Base-by-base conservation (phyloP, 2,888 invertebrate genomes). In the Ganaspis brasiliensis region DNA sequence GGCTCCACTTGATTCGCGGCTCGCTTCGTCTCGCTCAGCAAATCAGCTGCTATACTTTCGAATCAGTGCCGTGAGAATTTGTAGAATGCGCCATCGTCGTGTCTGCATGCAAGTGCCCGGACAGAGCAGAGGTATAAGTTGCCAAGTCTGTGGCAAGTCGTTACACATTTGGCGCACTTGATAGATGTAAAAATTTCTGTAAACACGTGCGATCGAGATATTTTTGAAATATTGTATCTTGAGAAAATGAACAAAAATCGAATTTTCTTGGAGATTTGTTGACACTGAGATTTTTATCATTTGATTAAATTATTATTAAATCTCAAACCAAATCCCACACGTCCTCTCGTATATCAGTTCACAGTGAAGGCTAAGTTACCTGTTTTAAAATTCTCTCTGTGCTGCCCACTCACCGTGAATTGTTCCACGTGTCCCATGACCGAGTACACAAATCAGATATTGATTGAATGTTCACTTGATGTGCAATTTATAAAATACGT, bases 61-160 rank as follows among this genome's bases (percentile, higher is more conserved):
- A 78, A 75, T 79, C 73, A 73, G 72, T 75, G 77, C 75, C 79
- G 81, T 79, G 81, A 81, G 77, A 79, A 79, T 79, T 77, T 63
- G 74, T 57, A 59, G 57, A 74, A 63, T 70, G 67, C 31, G 40
- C 24, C 61, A n/a, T 74, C 75, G 67, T 57, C 59, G 31, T 45
- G 63, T 70, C 71, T 75, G 73, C 72, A 73, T 61, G 71, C 16
- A 59, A 63, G 40, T 78, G 74, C 71, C 76, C 73, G 31, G 40
- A 73, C 63, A 59, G 9, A 21, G 12, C 21, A 24, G 31, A 16
- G 6, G 8, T 72, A 72, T 12, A 72, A 55, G 19, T 31, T 55
- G 35, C 35, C 56, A 56, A 56, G 56, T 56, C 56, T 35, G 16
- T 72, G 56, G 55, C 35, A 55, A 72, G 52, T 72, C 56, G 72